Percentiles rank a stretch among this genome's conserved stretches.
These are phyloP conservation scores for Eupristina koningsbergeri DNA, from an alignment of 1,140 invertebrate species.

Conservation along the genomic window DNA sequence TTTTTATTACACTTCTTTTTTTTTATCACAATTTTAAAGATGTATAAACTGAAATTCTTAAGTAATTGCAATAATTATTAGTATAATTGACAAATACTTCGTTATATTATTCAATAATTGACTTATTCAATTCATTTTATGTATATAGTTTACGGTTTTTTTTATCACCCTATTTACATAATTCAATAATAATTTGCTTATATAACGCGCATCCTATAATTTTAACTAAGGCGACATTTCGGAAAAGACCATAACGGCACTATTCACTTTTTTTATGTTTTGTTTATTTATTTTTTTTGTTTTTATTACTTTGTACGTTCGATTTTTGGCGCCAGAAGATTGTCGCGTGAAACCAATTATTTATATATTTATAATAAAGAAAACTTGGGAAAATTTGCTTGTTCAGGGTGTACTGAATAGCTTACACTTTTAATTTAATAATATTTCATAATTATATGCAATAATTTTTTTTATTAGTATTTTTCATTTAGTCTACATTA, in stretches of 20 bases:
- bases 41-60: background rate
- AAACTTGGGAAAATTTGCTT: background rate
- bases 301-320: constrained; percentile 18
- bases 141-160: constrained; percentile 32
- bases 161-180: constrained; percentile 42
- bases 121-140: constrained; percentile 51
- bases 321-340: constrained; percentile 40
- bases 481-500: background rate
- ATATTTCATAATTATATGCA: background rate
- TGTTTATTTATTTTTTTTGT: background rate
- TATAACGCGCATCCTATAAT: constrained; percentile 47
- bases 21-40: background rate
- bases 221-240: constrained; percentile 51
- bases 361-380: constrained; percentile 32
- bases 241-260: constrained; percentile 44
- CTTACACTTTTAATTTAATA: constrained; percentile 12
- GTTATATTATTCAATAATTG: constrained; percentile 47
- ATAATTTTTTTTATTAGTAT: constrained; percentile 18
- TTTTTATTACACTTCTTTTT: too few relatives aligned
- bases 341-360: constrained; percentile 43
- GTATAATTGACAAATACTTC: background rate
- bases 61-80: too few relatives aligned
- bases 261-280: constrained; percentile 4
- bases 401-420: background rate
- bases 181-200: constrained; percentile 42